Evolutionary conservation across 2,113 vertebrate genomes (phyloP), one percentile per base, ranked within the genome.

Genomic region (Python bivittatus): DNA sequence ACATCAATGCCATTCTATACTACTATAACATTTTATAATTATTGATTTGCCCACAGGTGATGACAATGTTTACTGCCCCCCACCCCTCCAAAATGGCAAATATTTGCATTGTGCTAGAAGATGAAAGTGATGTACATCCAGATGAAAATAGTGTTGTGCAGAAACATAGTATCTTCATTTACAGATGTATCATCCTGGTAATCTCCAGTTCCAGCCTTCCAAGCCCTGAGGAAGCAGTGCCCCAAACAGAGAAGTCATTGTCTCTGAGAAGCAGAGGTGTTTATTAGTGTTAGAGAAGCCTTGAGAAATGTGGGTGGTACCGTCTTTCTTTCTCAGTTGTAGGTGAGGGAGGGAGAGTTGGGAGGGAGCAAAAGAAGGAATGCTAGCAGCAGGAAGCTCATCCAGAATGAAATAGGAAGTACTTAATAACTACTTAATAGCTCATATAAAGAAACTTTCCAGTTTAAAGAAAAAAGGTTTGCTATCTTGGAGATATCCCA

Each of bases 1-100:
- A 97, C 96, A 97, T 97, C 92, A 96, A 94, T 88, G 29, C 90
- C 94, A 53, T 83, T 57, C 61, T 94, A 85, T 83, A 10, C 87
- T 92, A 53, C 61, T 92, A 54, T 84, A 38, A 44, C 17, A 93
- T 95, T 96, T 94, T 92, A 64, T 90, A 64, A 90, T 95, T 88
- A 53, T 88, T 89, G 53, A 68, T 86, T 2, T 88, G 8, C 83
- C 48, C 92, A 79, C 93, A 29, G 0, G 88, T 27, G 68, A 33
- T 33, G n/a, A 33, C 68, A 72, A 38, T 38, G 6, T 33, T 79
- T 38, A 79, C 68, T 38, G 87, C 92, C 92, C 85, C 92, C 91
- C 61, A 92, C 88, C 90, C 23, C n/a, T 27, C 27, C 48, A 90
- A 83, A 90, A 83, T 38, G 3, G 15, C 8, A 57, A 38, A 90